Base-by-base conservation (phyloP, 2,888 invertebrate species). In the Magallana nippona region DNA sequence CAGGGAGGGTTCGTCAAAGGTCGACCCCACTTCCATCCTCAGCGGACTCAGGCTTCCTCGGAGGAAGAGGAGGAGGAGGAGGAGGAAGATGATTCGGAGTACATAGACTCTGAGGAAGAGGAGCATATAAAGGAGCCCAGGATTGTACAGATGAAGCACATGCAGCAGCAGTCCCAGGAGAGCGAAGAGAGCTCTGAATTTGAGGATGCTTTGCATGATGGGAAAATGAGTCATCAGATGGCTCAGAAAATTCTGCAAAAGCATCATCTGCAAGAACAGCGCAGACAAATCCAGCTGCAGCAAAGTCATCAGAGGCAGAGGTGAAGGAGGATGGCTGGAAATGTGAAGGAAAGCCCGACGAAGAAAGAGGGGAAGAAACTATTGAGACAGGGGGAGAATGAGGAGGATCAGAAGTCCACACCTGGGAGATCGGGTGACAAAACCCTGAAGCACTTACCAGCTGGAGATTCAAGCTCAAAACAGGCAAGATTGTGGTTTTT, bases 181-280 rank as follows among this genome's bases (percentile, higher is more conserved):
- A 91, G 90, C 85, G 91, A 91, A 44, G 91, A 90, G 63, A 90
- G 90, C 80, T 91, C 91, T 0, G 92, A 92, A n/a, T 89, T 88
- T 83, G 91, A 91, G 63, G 91, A 90, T n/a, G 88, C 88, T 22
- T 60, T 82, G 19, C 63, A 91, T 56, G 88, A 89, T 79, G 86
- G 86, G 32, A 88, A 88, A 80, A 85, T 87, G 63, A 85, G 84
- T 71, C 86, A 84, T 84, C 84, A 86, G 58, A 86, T 86, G 82
- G 87, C 88, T 17, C 87, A 87, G 71, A 83, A 88, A 63, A 85
- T 85, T 57, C 78, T 88, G 55, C 82, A 85, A 78, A 85, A 89
- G 79, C 87, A 88, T n/a, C 87, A 86, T 13, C 81, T 84, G 57
- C 87, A 89, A 27, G 86, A 88, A 60, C 87, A 88, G n/a, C 88